phyloP scores from a whole-genome alignment of 2,888 invertebrate species.

The Venusia cambrica region DNA sequence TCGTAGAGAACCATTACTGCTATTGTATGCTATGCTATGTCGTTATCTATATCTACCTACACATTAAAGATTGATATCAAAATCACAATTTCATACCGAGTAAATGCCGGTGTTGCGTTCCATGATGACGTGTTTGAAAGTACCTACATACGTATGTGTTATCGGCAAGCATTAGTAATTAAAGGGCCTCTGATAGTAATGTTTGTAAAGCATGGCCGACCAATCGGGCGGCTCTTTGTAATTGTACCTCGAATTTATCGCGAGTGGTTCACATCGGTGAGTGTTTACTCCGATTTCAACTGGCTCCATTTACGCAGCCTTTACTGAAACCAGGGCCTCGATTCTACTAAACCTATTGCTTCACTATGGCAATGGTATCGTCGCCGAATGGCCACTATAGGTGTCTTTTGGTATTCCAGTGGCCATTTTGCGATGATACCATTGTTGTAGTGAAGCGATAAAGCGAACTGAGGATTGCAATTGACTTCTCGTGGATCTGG shows the following conservation, averaged over 20 bases:
- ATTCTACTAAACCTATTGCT: too few species aligned
- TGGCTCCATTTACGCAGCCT: conserved; percentile 19
- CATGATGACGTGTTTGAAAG: conserved; percentile 53
- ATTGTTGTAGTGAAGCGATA: too few species aligned
- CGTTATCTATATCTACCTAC: conserved; percentile 45
- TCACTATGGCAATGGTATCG: too few species aligned
- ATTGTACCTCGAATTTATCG: conserved; percentile 43
- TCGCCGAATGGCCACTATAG: too few species aligned
- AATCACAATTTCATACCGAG: conserved; percentile 53
- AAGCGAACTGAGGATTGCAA: too few species aligned
- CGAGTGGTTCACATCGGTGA: conserved; percentile 26
- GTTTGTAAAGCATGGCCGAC: conserved; percentile 47
- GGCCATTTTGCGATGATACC: too few species aligned
- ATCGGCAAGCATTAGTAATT: conserved; percentile 66
- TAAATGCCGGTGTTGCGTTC: conserved; percentile 56
- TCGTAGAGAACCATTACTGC: conserved; percentile 43
- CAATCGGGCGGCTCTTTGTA: conserved; percentile 48
- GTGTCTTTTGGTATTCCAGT: too few species aligned
- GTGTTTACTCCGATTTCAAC: conserved; percentile 44
- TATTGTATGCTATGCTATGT: conserved; percentile 20
- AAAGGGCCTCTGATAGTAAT: conserved; percentile 54
- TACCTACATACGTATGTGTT: conserved; percentile 45
- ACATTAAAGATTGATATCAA: conserved; percentile 50
- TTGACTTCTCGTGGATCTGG: too few species aligned
- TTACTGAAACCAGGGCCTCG: too few species aligned